These are phyloP conservation scores for Apodemus sylvaticus DNA, from an alignment of 2,113 vertebrate species.

Conservation along the genomic window DNA sequence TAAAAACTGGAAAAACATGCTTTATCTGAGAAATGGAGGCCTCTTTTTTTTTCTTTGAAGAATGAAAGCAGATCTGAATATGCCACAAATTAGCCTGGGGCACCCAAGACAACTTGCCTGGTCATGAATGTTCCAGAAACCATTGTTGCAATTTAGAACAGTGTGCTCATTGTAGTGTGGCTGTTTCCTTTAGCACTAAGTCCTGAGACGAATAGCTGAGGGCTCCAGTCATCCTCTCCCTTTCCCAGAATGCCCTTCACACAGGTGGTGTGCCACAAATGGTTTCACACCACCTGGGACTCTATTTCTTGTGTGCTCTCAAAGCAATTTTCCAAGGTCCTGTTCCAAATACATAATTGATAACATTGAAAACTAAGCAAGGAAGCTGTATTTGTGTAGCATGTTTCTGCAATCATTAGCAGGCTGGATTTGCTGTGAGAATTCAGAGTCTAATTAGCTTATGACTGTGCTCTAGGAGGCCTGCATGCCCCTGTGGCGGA, in stretches of 20 bases:
- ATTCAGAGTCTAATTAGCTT: slow-evolving; percentile 79
- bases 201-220: slow-evolving; percentile 30
- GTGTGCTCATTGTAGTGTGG: background rate
- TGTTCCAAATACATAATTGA: slow-evolving; percentile 68
- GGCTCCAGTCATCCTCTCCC: background rate
- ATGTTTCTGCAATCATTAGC: slow-evolving; percentile 80
- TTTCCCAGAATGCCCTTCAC: background rate
- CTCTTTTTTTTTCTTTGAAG: background rate
- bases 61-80: slow-evolving; percentile 42
- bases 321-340: slow-evolving; percentile 60
- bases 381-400: slow-evolving; percentile 77
- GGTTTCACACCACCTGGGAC: background rate
- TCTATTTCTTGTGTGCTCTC: slow-evolving; percentile 51
- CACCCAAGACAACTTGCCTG: slow-evolving; percentile 23
- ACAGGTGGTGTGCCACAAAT: background rate
- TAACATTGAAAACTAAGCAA: slow-evolving; percentile 70
- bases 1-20: background rate
- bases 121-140: slow-evolving; percentile 39
- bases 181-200: slow-evolving; percentile 51
- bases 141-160: slow-evolving; percentile 35
- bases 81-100: slow-evolving; percentile 29
- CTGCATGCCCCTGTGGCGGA: slow-evolving; percentile 66
- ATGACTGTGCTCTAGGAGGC: slow-evolving; percentile 64
- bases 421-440: slow-evolving; percentile 73
- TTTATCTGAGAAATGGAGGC: slow-evolving; percentile 54